phyloP scores from a whole-genome alignment of 2,888 invertebrate genomes.

The Chironomus riparius region DNA sequence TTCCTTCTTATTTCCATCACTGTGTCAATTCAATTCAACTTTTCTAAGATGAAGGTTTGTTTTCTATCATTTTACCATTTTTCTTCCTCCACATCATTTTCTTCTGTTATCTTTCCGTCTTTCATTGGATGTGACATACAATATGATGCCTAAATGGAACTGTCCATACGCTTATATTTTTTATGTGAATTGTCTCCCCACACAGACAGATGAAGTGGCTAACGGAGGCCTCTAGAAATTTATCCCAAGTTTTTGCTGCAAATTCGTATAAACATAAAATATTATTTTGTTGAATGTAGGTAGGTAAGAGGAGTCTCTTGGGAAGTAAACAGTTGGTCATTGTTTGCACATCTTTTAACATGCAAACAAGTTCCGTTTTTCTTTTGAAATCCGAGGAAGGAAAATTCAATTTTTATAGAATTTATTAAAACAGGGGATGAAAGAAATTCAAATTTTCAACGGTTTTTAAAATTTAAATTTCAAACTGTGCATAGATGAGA shows the following conservation, averaged over 20 bases:
- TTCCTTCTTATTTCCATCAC: not conserved
- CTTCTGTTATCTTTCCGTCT: not conserved
- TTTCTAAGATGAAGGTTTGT: not conserved
- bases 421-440: too few species aligned
- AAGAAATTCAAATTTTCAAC: too few species aligned
- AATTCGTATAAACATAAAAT: not conserved
- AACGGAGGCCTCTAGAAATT: not conserved
- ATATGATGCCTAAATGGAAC: not conserved
- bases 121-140: not conserved
- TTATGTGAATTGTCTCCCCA: not conserved
- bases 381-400: not conserved
- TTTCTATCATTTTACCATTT: not conserved
- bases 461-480: too few species aligned
- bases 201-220: not conserved
- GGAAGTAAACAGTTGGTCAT: slow-evolving; percentile 1
- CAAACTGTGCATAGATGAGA: too few species aligned
- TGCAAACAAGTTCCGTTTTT: not conserved
- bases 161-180: too few species aligned
- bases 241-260: not conserved
- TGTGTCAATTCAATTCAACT: slow-evolving; percentile 3
- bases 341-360: slow-evolving; percentile 10
- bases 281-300: not conserved
- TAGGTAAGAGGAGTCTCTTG: not conserved
- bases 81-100: not conserved
- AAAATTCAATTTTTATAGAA: not conserved